Conservation (phyloP, 2,797 vertebrate genomes). For the Gobionotothen gibberifrons region DNA sequence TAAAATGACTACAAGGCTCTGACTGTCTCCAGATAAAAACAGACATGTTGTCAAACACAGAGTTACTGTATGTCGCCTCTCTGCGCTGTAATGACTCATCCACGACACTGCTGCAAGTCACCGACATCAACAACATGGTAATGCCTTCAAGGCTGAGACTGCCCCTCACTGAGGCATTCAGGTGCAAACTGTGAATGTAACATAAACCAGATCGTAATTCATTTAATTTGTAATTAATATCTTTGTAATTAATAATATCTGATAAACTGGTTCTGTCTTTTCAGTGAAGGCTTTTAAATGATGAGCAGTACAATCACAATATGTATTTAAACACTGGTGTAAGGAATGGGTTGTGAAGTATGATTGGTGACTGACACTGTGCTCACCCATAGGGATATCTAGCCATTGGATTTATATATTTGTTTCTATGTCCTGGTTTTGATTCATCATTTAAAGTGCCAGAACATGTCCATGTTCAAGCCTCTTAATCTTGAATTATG, state of each 20-base stretch:
- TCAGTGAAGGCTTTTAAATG: too few species aligned
- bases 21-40: constrained; percentile 22
- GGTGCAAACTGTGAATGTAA: background rate
- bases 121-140: constrained; percentile 4
- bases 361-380: background rate
- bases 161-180: background rate
- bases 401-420: background rate
- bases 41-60: constrained; percentile 31
- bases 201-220: background rate
- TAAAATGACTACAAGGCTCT: constrained; percentile 58
- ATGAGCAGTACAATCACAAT: background rate
- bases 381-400: background rate
- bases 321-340: background rate
- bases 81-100: constrained; percentile 23
- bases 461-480: background rate
- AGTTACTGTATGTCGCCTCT: background rate
- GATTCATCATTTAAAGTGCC: background rate
- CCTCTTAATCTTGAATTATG: background rate
- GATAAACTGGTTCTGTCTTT: too few species aligned
- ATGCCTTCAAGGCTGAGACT: background rate
- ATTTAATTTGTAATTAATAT: background rate
- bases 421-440: background rate
- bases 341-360: too few species aligned
- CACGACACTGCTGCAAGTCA: background rate
- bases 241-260: too few species aligned